A percentile compares a stretch with the other conserved stretches of the same genome.
phyloP scores from a whole-genome alignment of 92 coral and sea anemone genomes.

The Diadumene lineata region DNA sequence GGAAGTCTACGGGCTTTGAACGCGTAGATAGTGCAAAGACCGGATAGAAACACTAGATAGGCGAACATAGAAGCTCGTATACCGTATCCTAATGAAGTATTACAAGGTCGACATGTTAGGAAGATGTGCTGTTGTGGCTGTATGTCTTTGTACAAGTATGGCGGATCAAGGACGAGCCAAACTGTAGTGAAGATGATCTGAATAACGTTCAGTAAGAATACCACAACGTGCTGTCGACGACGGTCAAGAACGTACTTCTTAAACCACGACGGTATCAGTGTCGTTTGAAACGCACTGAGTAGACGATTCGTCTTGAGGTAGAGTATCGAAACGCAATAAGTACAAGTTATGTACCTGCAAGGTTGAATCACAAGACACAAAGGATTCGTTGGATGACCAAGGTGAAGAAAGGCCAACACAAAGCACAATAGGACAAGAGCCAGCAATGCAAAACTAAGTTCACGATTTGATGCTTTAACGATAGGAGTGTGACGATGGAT shows the following conservation, averaged over 20 bases:
- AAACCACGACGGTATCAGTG: slow-evolving; percentile 50
- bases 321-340: slow-evolving; percentile 64
- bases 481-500: slow-evolving; percentile 54
- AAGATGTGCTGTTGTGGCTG: slow-evolving; percentile 35
- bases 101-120: slow-evolving; percentile 51
- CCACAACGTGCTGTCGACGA: slow-evolving; percentile 44
- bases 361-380: slow-evolving; percentile 61
- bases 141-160: slow-evolving; percentile 45
- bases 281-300: slow-evolving; percentile 70
- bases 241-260: slow-evolving; percentile 48
- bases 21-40: slow-evolving; percentile 67
- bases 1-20: slow-evolving; percentile 81
- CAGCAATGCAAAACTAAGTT: slow-evolving; percentile 62
- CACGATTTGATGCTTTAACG: slow-evolving; percentile 76
- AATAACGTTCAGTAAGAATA: slow-evolving; percentile 20
- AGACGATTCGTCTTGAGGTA: slow-evolving; percentile 72
- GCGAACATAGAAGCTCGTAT: slow-evolving; percentile 46
- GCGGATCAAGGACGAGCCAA: slow-evolving; percentile 64
- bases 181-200: slow-evolving; percentile 43
- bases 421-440: slow-evolving; percentile 53
- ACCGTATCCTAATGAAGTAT: slow-evolving; percentile 37
- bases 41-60: slow-evolving; percentile 57
- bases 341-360: slow-evolving; percentile 62
- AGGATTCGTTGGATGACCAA: slow-evolving; percentile 49
- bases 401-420: slow-evolving; percentile 57